These are phyloP conservation scores for Cryptocephalus moraei DNA, from an alignment of 2,888 invertebrate genomes.

Conservation along the genomic window DNA sequence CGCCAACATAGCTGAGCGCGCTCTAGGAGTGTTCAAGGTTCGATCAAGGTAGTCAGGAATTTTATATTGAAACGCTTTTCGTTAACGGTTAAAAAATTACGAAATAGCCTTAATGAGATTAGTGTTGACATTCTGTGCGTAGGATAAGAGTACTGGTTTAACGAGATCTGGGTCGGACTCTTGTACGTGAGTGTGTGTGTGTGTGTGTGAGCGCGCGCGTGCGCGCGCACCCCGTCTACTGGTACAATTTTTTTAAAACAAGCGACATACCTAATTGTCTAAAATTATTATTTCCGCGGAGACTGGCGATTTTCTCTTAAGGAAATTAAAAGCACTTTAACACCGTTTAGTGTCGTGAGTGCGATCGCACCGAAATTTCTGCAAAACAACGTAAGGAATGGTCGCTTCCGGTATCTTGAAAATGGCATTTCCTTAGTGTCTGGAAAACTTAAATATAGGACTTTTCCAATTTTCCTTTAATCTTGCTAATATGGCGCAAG, in stretches of 20 bases:
- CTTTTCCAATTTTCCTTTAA: too few species aligned
- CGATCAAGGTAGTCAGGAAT: slow-evolving; percentile 10
- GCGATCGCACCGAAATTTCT: too few species aligned
- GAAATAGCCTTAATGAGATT: slow-evolving; percentile 7
- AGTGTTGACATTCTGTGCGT: slow-evolving; percentile 7
- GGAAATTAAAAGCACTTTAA: too few species aligned
- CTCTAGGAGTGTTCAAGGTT: slow-evolving; percentile 11
- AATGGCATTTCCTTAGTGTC: too few species aligned
- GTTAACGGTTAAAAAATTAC: slow-evolving; percentile 11
- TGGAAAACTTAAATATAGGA: too few species aligned
- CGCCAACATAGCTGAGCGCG: slow-evolving; percentile 8
- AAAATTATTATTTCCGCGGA: slow-evolving; percentile 3
- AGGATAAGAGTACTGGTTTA: slow-evolving; percentile 1
- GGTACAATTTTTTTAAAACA: too few species aligned
- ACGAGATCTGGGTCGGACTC: slow-evolving; percentile 4
- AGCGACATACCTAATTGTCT: background rate
- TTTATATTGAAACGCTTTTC: slow-evolving; percentile 7
- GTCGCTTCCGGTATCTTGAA: too few species aligned
- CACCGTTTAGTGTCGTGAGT: too few species aligned
- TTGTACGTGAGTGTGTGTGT: background rate
- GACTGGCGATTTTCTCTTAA: background rate
- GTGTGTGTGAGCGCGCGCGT: too few species aligned
- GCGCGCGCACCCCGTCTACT: too few species aligned
- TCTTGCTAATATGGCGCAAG: too few species aligned
- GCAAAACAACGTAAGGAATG: too few species aligned